These are phyloP conservation scores for Hyles lineata DNA, from an alignment of 2,888 invertebrate species.

Conservation along the genomic window DNA sequence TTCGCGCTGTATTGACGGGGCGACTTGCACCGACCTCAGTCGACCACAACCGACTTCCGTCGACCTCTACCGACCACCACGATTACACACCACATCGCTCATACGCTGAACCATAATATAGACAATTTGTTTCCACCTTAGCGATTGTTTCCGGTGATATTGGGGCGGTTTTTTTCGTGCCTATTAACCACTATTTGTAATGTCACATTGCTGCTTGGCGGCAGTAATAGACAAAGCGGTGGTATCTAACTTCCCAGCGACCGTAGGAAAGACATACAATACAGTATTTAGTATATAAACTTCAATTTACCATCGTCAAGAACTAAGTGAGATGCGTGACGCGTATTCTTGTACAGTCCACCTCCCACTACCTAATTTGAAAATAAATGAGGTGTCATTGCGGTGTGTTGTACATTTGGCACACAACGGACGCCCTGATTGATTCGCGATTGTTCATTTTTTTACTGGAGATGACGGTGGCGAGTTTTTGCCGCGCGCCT, in stretches of 20 bases:
- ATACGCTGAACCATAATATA: not conserved
- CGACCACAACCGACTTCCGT: no score
- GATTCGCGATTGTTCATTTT: constrained; percentile 21
- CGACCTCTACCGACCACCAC: no score
- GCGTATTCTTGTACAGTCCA: not conserved
- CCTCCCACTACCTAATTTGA: not conserved
- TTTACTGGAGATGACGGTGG: constrained; percentile 6
- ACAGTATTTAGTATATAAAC: not conserved
- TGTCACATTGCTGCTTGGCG: no score
- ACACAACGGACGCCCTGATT: constrained; percentile 4
- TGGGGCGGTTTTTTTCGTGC: no score
- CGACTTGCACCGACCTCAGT: not conserved
- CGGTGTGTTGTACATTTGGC: not conserved
- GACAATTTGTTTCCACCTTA: no score
- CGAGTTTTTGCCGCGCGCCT: not conserved
- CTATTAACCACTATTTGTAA: no score
- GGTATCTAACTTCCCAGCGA: no score
- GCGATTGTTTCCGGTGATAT: no score
- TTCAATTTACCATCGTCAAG: not conserved
- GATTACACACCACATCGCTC: not conserved
- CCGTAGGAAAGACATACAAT: not conserved
- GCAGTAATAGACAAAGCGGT: no score
- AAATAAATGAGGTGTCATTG: not conserved
- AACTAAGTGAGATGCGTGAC: not conserved
- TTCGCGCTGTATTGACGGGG: not conserved